phyloP scores from a whole-genome alignment of 2,888 invertebrate genomes.

The Luperina nickerlii region DNA sequence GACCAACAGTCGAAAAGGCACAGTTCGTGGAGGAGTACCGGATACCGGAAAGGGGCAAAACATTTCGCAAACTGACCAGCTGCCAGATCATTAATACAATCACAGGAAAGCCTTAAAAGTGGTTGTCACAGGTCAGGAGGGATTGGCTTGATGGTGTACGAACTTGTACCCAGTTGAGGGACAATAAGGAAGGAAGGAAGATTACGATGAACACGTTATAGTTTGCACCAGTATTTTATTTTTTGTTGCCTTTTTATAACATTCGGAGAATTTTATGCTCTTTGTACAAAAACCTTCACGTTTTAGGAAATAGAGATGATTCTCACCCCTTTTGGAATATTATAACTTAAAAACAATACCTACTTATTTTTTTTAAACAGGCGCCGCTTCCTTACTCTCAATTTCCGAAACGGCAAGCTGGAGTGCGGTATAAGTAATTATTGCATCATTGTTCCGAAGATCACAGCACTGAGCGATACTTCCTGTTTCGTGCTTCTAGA shows the following conservation, averaged over 20 bases:
- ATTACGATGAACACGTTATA: not conserved
- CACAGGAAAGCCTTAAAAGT: not conserved
- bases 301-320: not conserved
- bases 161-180: not conserved
- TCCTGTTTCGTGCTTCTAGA: slow-evolving; percentile 73
- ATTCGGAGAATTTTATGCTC: not conserved
- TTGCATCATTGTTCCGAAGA: slow-evolving; percentile 85
- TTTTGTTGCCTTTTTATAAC: not conserved
- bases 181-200: not conserved
- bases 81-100: not conserved
- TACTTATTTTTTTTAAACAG: not conserved
- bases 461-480: slow-evolving; percentile 77
- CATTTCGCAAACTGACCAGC: not conserved
- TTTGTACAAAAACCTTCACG: not conserved
- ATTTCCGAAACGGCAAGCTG: slow-evolving; percentile 76
- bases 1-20: too few relatives aligned
- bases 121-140: not conserved
- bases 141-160: too few relatives aligned
- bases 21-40: too few relatives aligned
- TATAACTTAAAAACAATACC: not conserved
- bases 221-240: not conserved
- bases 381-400: slow-evolving; percentile 69
- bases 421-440: slow-evolving; percentile 85
- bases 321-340: not conserved
- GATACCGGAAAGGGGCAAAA: not conserved